Evolutionary conservation across 2,888 invertebrate species (phyloP).

Genomic region (Entomobrya multifasciata): DNA sequence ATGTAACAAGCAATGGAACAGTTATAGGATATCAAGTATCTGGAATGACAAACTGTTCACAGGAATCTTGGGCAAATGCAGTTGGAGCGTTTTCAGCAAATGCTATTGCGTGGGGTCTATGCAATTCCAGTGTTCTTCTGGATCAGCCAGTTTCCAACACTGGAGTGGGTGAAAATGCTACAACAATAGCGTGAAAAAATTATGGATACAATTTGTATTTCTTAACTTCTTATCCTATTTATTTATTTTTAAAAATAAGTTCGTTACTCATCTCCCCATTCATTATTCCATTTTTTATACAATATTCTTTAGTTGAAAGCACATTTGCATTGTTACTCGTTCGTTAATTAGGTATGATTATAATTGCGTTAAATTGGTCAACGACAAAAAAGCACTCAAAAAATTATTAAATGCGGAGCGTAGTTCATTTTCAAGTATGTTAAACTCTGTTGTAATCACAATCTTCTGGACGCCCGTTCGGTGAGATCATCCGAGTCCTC

Average conservation of each 20-base stretch:
- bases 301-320: conserved; percentile 1
- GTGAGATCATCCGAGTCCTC: conserved; percentile 60
- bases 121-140: conserved; percentile 63
- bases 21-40: conserved; percentile 44
- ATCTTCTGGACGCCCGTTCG: conserved; percentile 53
- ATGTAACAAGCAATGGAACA: conserved; percentile 49
- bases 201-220: neutral
- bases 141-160: conserved; percentile 61
- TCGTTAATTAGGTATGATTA: too few species aligned
- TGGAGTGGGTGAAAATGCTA: conserved; percentile 21
- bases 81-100: conserved; percentile 33
- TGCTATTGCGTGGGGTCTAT: conserved; percentile 49
- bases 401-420: neutral
- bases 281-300: too few species aligned
- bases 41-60: conserved; percentile 59
- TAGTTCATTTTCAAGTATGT: neutral
- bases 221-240: neutral
- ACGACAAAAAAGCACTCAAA: too few species aligned
- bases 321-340: neutral
- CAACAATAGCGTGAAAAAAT: neutral
- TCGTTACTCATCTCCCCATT: neutral
- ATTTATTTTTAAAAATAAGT: too few species aligned
- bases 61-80: conserved; percentile 52
- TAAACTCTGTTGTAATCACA: conserved; percentile 14
- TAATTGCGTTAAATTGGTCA: too few species aligned